Percentiles rank a stretch among this genome's conserved stretches.
phyloP scores from a whole-genome alignment of 2,888 invertebrate species.

The Metellina segmentata region DNA sequence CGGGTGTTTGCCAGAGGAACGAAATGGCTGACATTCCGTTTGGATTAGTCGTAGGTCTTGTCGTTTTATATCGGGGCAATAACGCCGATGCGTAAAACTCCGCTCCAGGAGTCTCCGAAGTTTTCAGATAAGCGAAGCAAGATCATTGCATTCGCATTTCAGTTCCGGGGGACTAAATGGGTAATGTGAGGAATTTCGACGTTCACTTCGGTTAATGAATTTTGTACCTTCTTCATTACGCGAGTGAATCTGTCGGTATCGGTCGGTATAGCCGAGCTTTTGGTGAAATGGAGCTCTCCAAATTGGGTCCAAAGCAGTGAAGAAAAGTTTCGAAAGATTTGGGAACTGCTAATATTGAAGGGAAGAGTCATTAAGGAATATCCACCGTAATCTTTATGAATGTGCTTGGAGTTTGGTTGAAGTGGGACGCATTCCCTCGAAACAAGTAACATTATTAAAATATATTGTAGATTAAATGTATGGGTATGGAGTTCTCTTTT shows the following conservation, averaged over 20 bases:
- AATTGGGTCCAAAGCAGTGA: too few species aligned
- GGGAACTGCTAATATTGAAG: too few species aligned
- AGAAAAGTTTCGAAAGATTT: too few species aligned
- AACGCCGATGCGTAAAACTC: conserved; percentile 34
- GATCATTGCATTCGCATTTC: conserved; percentile 40
- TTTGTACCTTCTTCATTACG: background rate
- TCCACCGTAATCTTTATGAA: too few species aligned
- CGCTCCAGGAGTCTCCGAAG: background rate
- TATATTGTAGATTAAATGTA: too few species aligned
- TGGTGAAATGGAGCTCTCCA: too few species aligned
- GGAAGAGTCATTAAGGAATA: too few species aligned
- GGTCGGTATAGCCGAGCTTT: too few species aligned
- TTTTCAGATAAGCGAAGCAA: conserved; percentile 28
- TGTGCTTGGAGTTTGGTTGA: too few species aligned
- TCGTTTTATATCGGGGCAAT: conserved; percentile 50
- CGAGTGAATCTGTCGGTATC: background rate
- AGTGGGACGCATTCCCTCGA: too few species aligned
- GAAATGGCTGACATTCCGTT: conserved; percentile 52
- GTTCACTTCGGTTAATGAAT: background rate
- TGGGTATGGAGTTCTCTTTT: too few species aligned
- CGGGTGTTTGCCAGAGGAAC: conserved; percentile 40
- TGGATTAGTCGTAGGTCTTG: conserved; percentile 45
- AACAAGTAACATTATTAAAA: too few species aligned
- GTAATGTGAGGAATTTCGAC: background rate
- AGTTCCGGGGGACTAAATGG: background rate